Percentiles rank a stretch among this genome's conserved stretches.
Conservation (phyloP, 2,888 invertebrate species). For the Lithophane ornitopus region DNA sequence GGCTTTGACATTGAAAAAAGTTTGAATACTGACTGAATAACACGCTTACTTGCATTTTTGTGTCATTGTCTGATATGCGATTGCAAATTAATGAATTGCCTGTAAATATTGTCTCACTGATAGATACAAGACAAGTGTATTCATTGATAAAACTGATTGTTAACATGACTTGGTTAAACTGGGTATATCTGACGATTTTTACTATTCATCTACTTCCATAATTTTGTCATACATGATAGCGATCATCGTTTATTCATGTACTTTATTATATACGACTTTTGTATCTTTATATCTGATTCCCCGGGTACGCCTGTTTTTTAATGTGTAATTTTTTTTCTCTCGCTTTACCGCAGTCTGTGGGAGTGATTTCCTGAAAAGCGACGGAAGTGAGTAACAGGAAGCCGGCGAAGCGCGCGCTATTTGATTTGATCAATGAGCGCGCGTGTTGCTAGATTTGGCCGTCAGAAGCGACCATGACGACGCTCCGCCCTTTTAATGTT, state of each 20-base stretch:
- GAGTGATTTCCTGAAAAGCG: too few relatives aligned
- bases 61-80: not conserved
- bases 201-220: not conserved
- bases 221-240: not conserved
- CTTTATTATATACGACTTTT: not conserved
- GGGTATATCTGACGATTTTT: not conserved
- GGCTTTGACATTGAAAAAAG: not conserved
- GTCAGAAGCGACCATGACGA: too few relatives aligned
- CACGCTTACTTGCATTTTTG: not conserved
- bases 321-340: too few relatives aligned
- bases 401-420: too few relatives aligned
- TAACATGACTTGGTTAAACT: constrained; percentile 5
- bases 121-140: not conserved
- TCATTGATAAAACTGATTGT: constrained; percentile 19
- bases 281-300: not conserved
- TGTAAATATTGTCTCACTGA: constrained; percentile 7
- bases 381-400: too few relatives aligned
- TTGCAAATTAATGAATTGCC: constrained; percentile 1
- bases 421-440: too few relatives aligned
- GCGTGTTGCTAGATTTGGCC: too few relatives aligned
- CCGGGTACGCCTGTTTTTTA: not conserved
- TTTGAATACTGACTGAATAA: too few relatives aligned
- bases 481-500: too few relatives aligned
- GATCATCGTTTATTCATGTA: not conserved
- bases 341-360: too few relatives aligned